Conservation (phyloP, 2,797 vertebrate genomes). For the Thalassophryne amazonica region DNA sequence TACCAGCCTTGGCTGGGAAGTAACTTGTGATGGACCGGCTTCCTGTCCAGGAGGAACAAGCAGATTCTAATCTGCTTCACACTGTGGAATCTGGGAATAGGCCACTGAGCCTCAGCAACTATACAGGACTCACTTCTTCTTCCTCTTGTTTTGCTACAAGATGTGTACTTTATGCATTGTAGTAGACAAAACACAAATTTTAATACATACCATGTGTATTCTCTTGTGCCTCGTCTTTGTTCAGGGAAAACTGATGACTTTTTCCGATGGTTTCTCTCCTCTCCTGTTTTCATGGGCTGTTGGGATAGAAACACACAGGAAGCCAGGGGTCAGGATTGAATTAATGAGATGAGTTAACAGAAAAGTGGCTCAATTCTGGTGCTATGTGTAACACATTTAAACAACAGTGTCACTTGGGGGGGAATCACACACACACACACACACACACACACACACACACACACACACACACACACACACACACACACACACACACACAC, state of each 20-base stretch:
- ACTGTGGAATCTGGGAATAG: too few species aligned
- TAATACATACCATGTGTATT: constrained; percentile 66
- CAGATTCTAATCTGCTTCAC: too few species aligned
- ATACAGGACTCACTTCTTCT: too few species aligned
- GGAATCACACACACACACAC: too few species aligned
- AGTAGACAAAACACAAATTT: constrained; percentile 5
- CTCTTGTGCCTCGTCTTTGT: constrained; percentile 56
- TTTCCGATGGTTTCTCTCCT: constrained; percentile 50
- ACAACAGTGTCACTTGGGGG: too few species aligned
- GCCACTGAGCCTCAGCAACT: too few species aligned
- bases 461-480: too few species aligned
- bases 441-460: too few species aligned
- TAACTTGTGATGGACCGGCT: too few species aligned
- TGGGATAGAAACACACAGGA: constrained; percentile 49
- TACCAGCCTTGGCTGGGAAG: too few species aligned
- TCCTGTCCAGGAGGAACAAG: too few species aligned
- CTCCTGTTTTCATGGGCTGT: constrained; percentile 77
- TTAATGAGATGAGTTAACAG: constrained; percentile 46
- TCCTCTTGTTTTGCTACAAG: neutral
- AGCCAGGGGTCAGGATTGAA: constrained; percentile 48
- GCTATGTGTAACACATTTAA: constrained; percentile 29
- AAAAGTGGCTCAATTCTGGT: constrained; percentile 49
- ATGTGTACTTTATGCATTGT: neutral
- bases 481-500: too few species aligned
- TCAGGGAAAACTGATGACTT: constrained; percentile 67